Conservation (phyloP, 2,113 vertebrate species). For the Sinocyclocheilus anophthalmus region DNA sequence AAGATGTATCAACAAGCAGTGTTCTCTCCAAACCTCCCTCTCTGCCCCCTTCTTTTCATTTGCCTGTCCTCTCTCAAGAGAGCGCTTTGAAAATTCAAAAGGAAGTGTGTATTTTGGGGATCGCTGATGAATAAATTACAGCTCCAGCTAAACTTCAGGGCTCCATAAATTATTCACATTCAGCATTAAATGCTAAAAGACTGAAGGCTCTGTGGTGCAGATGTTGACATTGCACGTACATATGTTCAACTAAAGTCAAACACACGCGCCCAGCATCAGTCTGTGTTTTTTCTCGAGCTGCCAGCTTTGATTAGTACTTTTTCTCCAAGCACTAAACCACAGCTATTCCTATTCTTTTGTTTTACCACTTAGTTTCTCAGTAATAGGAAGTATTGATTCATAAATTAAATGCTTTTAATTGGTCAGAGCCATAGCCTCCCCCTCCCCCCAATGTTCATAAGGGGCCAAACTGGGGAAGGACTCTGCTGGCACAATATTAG, state of each 20-base stretch:
- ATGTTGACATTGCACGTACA: not conserved
- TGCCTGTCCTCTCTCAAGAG: slow-evolving; percentile 13
- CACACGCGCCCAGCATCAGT: not conserved
- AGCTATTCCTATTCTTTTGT: not conserved
- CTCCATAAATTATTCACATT: slow-evolving; percentile 17
- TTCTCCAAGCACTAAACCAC: not conserved
- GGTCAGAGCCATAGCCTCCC: not conserved
- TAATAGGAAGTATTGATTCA: not conserved
- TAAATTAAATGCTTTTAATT: not conserved
- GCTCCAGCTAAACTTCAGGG: not conserved
- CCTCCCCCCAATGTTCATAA: not conserved
- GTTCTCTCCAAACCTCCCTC: slow-evolving; percentile 2
- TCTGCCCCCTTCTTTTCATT: not conserved
- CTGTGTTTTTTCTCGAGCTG: not conserved
- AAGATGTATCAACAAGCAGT: not conserved
- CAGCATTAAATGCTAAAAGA: not conserved
- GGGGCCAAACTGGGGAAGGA: not conserved
- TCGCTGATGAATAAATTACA: slow-evolving; percentile 27
- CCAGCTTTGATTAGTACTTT: not conserved
- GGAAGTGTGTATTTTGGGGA: slow-evolving; percentile 1
- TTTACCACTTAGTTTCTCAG: not conserved
- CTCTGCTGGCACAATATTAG: not conserved
- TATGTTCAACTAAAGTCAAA: not conserved
- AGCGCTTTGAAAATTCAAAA: slow-evolving; percentile 3
- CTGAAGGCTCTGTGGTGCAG: not conserved